Conservation (phyloP, 2,113 vertebrate species). For the Dermatemys mawii region DNA sequence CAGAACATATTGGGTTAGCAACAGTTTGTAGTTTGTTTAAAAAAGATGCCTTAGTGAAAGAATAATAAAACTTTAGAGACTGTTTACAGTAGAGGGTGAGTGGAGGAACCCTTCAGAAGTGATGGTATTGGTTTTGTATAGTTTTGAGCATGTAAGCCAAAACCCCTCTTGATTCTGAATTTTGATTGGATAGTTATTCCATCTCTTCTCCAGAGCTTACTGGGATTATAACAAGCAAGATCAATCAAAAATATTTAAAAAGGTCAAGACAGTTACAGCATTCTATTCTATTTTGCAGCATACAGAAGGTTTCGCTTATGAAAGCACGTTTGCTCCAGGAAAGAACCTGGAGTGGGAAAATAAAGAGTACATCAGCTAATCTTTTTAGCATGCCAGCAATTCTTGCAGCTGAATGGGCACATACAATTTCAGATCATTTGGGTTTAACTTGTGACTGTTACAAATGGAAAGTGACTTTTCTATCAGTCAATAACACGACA, state of each 20-base stretch:
- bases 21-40: background rate
- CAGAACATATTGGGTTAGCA: background rate
- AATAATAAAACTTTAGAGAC: background rate
- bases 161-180: background rate
- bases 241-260: background rate
- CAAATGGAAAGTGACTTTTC: background rate
- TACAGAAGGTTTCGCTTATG: background rate
- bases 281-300: background rate
- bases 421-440: background rate
- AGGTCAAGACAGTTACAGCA: background rate
- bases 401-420: background rate
- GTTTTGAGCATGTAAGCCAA: background rate
- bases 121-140: background rate
- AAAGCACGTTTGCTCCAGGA: background rate
- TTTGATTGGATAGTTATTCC: background rate
- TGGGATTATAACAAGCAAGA: background rate
- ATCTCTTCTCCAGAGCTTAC: background rate
- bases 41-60: background rate
- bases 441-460: background rate
- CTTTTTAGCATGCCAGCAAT: background rate
- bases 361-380: background rate
- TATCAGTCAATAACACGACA: background rate
- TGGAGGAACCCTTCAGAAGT: accelerated
- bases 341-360: background rate
- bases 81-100: background rate